Base-by-base conservation (phyloP, 1,140 invertebrate species). In the Brachystomella parvula region DNA sequence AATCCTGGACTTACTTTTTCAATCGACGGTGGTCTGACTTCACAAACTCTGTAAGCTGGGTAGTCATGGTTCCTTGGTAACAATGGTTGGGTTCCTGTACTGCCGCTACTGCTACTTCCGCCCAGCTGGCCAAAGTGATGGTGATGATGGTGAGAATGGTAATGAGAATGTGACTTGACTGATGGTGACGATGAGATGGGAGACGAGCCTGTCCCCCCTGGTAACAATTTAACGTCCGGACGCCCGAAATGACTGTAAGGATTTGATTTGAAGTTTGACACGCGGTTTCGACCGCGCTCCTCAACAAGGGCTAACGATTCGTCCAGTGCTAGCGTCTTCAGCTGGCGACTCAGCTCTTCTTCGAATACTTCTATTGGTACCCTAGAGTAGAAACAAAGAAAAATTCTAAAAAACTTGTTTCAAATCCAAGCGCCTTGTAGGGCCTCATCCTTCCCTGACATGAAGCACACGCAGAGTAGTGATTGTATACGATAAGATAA, bases 1-100 rank as follows among this genome's bases (percentile, higher is more conserved):
- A n/a, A n/a, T n/a, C n/a, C n/a, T n/a, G n/a, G n/a, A n/a, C n/a
- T 47, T 61, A 73, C 71, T 69, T 73, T 73, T 66, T 73, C 71
- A 64, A 73, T 73, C 12, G 69, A 70, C 19, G 71, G 71, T 47
- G 71, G 71, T 12, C 71, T 47, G 29, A 73, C 71, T 73, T 73
- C 71, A 49, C 71, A 73, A 39, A 73, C 71, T 29, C 71, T 56
- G 57, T 65, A 73, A n/a, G 71, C 69, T 2, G 71, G 71, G 56
- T 61, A 73, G 32, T 73, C 71, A 29, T 70, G 66, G 31, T 62
- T 68, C 59, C 17, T 56, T 31, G 56, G 57, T 28, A 15, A 28
- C 53, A 12, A 6, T 6, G 3, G 6, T 31, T 33, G 31, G 9
- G 33, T 47, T 17, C 9, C 28, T 56, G 57, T 32, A 12, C 26